Percentiles rank a stretch among this genome's conserved stretches.
phyloP scores from a whole-genome alignment of 2,113 vertebrate species.

The Lepidothrix coronata region DNA sequence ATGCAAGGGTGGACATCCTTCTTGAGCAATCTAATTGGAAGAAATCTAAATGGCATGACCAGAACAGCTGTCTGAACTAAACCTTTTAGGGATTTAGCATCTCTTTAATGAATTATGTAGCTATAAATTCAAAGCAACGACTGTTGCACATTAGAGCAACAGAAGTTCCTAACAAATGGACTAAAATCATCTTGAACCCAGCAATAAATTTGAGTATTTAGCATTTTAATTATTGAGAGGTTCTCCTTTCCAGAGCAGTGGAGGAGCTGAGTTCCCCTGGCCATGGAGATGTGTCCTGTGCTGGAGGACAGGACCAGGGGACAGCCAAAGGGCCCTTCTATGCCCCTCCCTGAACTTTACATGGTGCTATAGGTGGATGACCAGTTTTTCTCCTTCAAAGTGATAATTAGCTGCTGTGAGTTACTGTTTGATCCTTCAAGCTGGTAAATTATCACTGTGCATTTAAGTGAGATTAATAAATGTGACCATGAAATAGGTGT shows the following conservation, averaged over 20 bases:
- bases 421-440: neutral
- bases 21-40: neutral
- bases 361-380: neutral
- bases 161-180: neutral
- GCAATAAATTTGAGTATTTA: neutral
- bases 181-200: neutral
- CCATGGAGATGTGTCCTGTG: neutral
- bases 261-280: neutral
- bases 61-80: neutral
- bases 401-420: slow-evolving; percentile 5
- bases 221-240: neutral
- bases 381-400: neutral
- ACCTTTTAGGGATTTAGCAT: neutral
- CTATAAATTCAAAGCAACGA: neutral
- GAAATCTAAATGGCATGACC: neutral
- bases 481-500: neutral
- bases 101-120: neutral
- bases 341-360: neutral
- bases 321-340: neutral
- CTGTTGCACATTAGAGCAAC: neutral
- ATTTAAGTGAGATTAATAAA: slow-evolving; percentile 57
- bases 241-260: neutral
- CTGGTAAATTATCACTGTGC: neutral
- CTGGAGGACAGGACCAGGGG: neutral
- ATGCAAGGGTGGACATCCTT: neutral